Evolutionary conservation across 2,888 invertebrate species (phyloP), one percentile per base, ranked within the genome.

Genomic region (Cerceris rybyensis): DNA sequence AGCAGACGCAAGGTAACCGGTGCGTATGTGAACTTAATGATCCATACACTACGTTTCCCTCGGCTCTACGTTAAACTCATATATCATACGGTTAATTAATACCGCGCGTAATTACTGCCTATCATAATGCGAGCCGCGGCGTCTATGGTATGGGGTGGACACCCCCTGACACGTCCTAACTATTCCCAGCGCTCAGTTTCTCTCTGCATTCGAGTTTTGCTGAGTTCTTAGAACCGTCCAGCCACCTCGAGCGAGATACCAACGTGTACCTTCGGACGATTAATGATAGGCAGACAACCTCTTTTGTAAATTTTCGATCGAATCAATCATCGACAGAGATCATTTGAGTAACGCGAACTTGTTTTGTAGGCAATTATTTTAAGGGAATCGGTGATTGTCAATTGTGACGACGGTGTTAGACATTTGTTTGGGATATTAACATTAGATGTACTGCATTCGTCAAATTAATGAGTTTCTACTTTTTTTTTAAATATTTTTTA

Each of bases 21-120:
- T 82, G 82, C 79, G 84, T 85, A 84, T 82, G 83, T 80, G 83
- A 68, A 81, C 82, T 87, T 90, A 90, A 90, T 87, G 90, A 90
- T 90, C 86, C 87, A 81, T 83, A 84, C 79, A 60, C 57, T 64
- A 28, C 52, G 49, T 68, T 49, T 13, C 42, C 68, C 65, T 66
- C 64, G 55, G 49, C 60, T 64, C 39, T 78, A 68, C 82, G 85
- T 72, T 70, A 71, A 74, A 89, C 87, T 84, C 89, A 86, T 90
- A 89, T 86, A 90, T 91, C 91, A 89, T 86, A 86, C 85, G 83
- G 85, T 88, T 90, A 91, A 91, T 91, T 91, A 91, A 90, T 89
- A 85, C 88, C 84, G 83, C 78, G 78, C 81, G 86, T 90, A 91
- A 91, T 91, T 91, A 88, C 87, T 83, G 87, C 84, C 87, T 86